A percentile compares a stretch with the other conserved stretches of the same genome.
These are phyloP conservation scores for Rhodophaea formosa DNA, from an alignment of 2,888 invertebrate genomes.

Conservation along the genomic window DNA sequence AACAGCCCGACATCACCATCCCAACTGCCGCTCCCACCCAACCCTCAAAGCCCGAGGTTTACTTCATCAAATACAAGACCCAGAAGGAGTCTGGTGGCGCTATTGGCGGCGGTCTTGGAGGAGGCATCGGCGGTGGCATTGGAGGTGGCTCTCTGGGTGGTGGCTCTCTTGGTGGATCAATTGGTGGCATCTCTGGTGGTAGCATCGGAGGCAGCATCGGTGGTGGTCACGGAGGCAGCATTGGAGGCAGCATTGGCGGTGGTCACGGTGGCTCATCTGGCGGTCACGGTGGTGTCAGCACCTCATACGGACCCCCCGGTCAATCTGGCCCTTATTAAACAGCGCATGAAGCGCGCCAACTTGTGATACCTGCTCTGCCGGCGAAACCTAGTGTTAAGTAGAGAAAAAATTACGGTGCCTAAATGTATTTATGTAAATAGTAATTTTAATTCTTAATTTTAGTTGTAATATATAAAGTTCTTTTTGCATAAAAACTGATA, in stretches of 20 bases:
- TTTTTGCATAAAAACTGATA: conserved; percentile 77
- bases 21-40: conserved; percentile 86
- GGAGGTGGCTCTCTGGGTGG: conserved; percentile 40
- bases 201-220: conserved; percentile 39
- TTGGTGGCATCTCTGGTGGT: conserved; percentile 37
- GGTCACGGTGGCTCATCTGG: conserved; percentile 50
- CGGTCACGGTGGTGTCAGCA: conserved; percentile 67
- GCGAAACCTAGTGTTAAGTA: conserved; percentile 76
- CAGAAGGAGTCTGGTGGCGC: conserved; percentile 78
- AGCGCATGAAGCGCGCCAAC: conserved; percentile 54
- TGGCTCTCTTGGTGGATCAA: conserved; percentile 35
- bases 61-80: conserved; percentile 92
- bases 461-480: conserved; percentile 77
- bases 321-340: conserved; percentile 85
- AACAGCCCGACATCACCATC: conserved; percentile 90
- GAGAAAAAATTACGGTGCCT: conserved; percentile 82
- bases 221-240: conserved; percentile 38
- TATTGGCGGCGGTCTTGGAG: conserved; percentile 42
- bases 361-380: conserved; percentile 79
- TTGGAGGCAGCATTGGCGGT: conserved; percentile 39
- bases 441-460: conserved; percentile 78
- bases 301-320: conserved; percentile 84
- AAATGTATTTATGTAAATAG: conserved; percentile 82
- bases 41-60: conserved; percentile 90
- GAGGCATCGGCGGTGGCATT: conserved; percentile 34